phyloP scores from a whole-genome alignment of 2,113 vertebrate genomes.

The Struthio camelus region DNA sequence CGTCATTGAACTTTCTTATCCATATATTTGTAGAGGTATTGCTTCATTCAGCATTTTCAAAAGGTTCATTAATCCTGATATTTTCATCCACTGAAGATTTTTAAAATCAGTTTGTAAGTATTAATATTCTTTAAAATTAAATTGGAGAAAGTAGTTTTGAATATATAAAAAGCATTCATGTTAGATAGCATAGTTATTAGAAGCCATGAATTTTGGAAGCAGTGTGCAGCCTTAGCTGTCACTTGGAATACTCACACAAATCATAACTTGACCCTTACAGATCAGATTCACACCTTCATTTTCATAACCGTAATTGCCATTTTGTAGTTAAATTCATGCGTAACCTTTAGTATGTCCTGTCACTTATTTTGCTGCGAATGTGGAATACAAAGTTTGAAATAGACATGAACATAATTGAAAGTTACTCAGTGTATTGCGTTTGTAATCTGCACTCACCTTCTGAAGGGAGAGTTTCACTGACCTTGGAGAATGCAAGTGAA shows the following conservation, averaged over 20 bases:
- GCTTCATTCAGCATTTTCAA: neutral
- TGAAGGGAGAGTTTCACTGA: conserved; percentile 4
- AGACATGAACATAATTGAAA: neutral
- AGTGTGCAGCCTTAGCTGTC: neutral
- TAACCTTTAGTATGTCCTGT: conserved; percentile 6
- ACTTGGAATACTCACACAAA: neutral
- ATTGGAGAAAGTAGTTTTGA: neutral
- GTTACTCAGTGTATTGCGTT: neutral
- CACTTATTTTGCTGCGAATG: neutral
- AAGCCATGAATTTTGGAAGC: neutral
- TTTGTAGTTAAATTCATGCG: neutral
- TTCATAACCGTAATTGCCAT: neutral
- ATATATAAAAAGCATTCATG: neutral
- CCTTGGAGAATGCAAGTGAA: neutral
- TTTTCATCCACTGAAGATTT: neutral
- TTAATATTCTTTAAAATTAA: neutral
- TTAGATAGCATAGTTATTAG: neutral
- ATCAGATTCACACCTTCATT: neutral
- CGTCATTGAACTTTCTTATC: neutral
- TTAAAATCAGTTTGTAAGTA: neutral
- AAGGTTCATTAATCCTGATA: neutral
- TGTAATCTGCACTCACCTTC: neutral
- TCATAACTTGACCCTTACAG: neutral
- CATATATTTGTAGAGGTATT: neutral
- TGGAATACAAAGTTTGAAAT: conserved; percentile 10